These are phyloP conservation scores for Tupaia chinensis DNA, from an alignment of 2,113 vertebrate species.

Conservation along the genomic window DNA sequence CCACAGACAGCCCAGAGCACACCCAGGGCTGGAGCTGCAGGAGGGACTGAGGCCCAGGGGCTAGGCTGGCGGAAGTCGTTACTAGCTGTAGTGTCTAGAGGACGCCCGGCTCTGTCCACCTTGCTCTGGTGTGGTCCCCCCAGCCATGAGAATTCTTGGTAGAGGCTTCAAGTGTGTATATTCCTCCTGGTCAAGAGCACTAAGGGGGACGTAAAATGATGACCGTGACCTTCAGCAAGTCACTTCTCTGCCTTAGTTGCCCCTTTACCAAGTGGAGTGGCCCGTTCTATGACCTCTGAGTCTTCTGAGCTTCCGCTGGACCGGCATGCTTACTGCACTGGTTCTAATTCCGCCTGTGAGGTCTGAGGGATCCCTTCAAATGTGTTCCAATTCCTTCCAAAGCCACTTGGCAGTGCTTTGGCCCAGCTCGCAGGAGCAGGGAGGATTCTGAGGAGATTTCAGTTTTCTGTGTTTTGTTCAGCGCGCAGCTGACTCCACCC, in stretches of 20 bases:
- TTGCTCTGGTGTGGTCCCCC: not conserved
- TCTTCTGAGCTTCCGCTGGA: not conserved
- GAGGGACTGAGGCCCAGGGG: not conserved
- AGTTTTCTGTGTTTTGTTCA: constrained; percentile 12
- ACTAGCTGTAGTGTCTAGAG: not conserved
- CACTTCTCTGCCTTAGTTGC: constrained; percentile 18
- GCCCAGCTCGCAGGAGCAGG: not conserved
- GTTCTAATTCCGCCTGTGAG: not conserved
- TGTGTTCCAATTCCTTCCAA: constrained; percentile 24
- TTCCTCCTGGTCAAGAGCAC: not conserved
- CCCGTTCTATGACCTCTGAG: not conserved
- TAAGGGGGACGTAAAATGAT: not conserved
- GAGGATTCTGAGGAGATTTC: not conserved
- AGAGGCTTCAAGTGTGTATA: not conserved
- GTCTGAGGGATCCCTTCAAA: constrained; percentile 47
- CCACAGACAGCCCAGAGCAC: not conserved
- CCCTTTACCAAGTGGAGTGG: not conserved
- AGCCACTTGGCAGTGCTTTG: constrained; percentile 34
- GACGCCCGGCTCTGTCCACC: not conserved
- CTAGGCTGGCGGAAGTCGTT: not conserved
- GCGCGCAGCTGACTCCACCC: not conserved
- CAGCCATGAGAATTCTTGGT: fast-evolving
- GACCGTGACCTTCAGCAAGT: constrained; percentile 65
- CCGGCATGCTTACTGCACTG: not conserved
- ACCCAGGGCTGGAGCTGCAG: not conserved